Evolutionary conservation across 2,113 vertebrate genomes (phyloP), one percentile per base, ranked within the genome.

Genomic region (Porphyrio hochstetteri): DNA sequence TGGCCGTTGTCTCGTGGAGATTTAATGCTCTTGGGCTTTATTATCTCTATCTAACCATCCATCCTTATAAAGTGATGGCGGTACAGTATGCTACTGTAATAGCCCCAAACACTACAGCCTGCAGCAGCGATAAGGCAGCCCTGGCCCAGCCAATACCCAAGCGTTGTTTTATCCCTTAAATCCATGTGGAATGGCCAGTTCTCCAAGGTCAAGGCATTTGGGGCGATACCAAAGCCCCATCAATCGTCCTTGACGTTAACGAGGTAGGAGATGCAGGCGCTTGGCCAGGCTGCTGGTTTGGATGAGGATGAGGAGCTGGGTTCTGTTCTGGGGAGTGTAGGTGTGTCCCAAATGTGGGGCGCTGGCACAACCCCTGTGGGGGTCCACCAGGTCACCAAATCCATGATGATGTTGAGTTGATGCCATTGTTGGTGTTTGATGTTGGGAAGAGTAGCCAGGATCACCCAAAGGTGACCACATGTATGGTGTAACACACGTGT

Each of bases 21-120:
- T 95, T 95, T 92, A 96, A 88, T 95, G 91, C 93, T 93, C 69
- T 14, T 14, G 82, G 90, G 90, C 82, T 95, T 96, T 94, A 86
- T 93, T 82, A 91, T 95, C 93, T 88, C 91, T 16, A 68, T 82
- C 92, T 46, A 74, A 64, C 86, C 94, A 94, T 93, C 91, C 89
- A 93, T 90, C 94, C 95, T 96, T 81, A 65, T 88, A 86, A 91
- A 89, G 92, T 28, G 7, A 36, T 20, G 2, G 55, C 11, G 28
- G 86, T 23, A 31, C 82, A 11, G 48, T n/a, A 23, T 38, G 96
- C 72, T 80, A 10, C 82, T 31, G 68, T 68, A 44, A 90, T 12
- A 60, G 85, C 52, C 87, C 87, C 44, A 7, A 40, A 19, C 72
- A 6, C 63, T 15, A 5, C 61, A 29, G 57, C 82, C 56, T 46